These are phyloP conservation scores for Strigamia crassipes DNA, from an alignment of 2,888 invertebrate genomes.

Conservation along the genomic window DNA sequence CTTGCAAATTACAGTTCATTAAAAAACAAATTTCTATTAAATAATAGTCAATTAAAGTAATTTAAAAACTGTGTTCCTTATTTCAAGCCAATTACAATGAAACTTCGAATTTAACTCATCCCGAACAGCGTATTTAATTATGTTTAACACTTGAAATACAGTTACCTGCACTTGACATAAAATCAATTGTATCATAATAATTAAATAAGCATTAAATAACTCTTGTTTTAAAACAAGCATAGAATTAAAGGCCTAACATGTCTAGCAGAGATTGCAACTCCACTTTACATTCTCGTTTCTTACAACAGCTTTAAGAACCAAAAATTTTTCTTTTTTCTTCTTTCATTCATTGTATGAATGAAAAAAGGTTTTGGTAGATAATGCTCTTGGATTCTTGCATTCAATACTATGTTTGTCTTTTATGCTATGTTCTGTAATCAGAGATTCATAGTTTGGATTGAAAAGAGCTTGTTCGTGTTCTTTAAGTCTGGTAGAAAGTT, in stretches of 20 bases:
- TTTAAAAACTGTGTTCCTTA: background rate
- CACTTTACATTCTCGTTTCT: too few relatives aligned
- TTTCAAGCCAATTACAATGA: background rate
- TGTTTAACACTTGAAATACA: background rate
- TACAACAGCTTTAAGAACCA: background rate
- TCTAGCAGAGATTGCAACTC: background rate
- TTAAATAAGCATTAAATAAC: background rate
- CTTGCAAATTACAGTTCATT: too few relatives aligned
- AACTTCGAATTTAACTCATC: background rate
- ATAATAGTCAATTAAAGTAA: background rate
- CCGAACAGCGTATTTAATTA: background rate
- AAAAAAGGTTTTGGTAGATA: too few relatives aligned
- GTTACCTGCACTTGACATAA: background rate
- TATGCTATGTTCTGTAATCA: too few relatives aligned
- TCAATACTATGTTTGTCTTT: too few relatives aligned
- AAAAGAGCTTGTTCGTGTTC: too few relatives aligned
- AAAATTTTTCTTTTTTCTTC: too few relatives aligned
- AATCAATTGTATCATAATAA: background rate
- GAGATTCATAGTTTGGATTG: too few relatives aligned
- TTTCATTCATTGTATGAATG: too few relatives aligned
- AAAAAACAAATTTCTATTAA: background rate
- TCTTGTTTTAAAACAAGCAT: background rate
- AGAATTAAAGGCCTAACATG: background rate
- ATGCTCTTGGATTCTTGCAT: too few relatives aligned
- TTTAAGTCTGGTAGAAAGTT: too few relatives aligned